Evolutionary conservation across 2,888 invertebrate genomes (phyloP), one percentile per base, ranked within the genome.

Genomic region (Lamproptera curius): DNA sequence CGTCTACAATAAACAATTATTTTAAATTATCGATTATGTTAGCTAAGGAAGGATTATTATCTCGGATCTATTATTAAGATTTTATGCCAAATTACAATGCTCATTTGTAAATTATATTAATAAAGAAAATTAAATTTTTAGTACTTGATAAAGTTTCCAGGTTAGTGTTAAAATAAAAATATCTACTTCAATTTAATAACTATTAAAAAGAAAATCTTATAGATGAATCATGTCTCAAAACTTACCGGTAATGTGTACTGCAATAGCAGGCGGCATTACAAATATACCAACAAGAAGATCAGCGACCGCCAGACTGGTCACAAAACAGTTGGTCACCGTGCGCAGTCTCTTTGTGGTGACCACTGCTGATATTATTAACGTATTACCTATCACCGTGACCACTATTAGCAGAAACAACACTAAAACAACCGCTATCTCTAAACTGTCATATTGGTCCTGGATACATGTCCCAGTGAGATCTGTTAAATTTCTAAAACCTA

Each of bases 211-310:
- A n/a, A n/a, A n/a, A n/a, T n/a, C n/a, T n/a, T n/a, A n/a, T n/a
- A n/a, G 6, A 20, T 20, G 20, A 3, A 20, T 5, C 20, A 20
- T 20, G 3, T 20, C 20, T 20, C n/a, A 23, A 9, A 8, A 67
- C 92, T 93, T 81, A 91, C 96, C 95, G 81, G 92, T 92, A 45
- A 97, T 90, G 80, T 95, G 93, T 50, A 95, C 91, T 49, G 95
- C 94, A 31, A 97, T 95, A n/a, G 97, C 97, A 38, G 97, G 97
- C 1, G 98, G 98, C 94, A 98, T 95, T 0, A 98, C 97, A 65
- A 96, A 95, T 23, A 97, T 92, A 1, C 97, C 98, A 2, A 98
- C 97, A 56, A 97, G 77, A 75, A 97, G 90, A 88, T 98, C 98
- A 37, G 98, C 97, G 0, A 94, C 93, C 0, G 98, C 98, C 70